phyloP scores from a whole-genome alignment of 1,140 invertebrate species.

The Maconellicoccus hirsutus region DNA sequence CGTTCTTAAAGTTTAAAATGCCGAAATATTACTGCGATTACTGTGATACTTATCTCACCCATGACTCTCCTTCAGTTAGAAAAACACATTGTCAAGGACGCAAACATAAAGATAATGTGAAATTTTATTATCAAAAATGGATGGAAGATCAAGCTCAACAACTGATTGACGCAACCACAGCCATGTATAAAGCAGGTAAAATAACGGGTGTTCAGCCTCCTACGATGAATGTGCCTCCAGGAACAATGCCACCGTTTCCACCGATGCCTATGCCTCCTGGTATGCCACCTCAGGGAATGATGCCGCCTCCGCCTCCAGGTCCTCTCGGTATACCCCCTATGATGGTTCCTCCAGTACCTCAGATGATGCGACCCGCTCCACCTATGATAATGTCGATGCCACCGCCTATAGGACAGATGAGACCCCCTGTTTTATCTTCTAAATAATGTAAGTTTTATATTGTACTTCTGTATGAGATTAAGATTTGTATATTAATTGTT shows the following conservation, averaged over 20 bases:
- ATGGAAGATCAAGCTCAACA: conserved; percentile 99
- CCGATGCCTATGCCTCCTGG: conserved; percentile 48
- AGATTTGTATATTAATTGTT: no score
- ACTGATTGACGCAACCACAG: conserved; percentile 93
- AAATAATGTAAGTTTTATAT: not conserved
- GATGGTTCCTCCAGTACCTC: conserved; percentile 33
- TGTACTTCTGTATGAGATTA: not conserved
- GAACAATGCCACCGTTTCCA: conserved; percentile 34
- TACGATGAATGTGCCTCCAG: conserved; percentile 39
- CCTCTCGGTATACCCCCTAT: conserved; percentile 46
- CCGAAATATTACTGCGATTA: conserved; percentile 99
- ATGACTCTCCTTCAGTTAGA: conserved; percentile 96
- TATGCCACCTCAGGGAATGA: conserved; percentile 56
- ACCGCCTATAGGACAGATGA: not conserved
- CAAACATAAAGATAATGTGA: conserved; percentile 99
- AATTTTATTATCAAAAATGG: conserved; percentile 99
- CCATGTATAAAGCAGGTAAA: conserved; percentile 89
- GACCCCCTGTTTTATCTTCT: not conserved
- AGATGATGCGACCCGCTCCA: conserved; percentile 27
- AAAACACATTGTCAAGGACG: conserved; percentile 98
- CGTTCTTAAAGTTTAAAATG: conserved; percentile 39
- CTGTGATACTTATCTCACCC: conserved; percentile 97
- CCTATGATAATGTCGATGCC: not conserved
- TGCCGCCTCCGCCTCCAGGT: conserved; percentile 49
- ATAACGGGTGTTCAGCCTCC: conserved; percentile 54